Evolutionary conservation across 2,113 vertebrate genomes (phyloP), one percentile per base, ranked within the genome.

Genomic region (Xerus inauris): DNA sequence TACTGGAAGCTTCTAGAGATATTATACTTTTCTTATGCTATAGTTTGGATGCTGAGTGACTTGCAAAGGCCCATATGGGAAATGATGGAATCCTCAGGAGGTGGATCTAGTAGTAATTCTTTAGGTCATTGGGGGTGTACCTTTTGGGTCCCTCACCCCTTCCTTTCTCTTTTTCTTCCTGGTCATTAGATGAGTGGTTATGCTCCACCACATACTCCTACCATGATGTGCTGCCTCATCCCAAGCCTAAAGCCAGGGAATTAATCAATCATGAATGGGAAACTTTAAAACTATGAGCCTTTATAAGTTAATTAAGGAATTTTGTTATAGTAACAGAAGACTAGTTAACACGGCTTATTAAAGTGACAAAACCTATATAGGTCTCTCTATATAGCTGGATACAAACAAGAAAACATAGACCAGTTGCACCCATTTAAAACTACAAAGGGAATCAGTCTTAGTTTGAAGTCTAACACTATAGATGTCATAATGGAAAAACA

Each of bases 381-480:
- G 28, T 62, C 7, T 47, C 62, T 91, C 35, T 47, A 71, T 73
- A 73, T 42, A 57, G 32, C 11, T 84, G 24, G 49, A 54, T 26
- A 75, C 62, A 57, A 93, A 40, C 45, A 92, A 89, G 49, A 93
- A 94, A 93, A 45, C 9, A 81, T 42, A 77, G 32, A 20, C 64
- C 54, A 89, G 35, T 28, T 59, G 10, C 57, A 62, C 12, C 5
- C 49, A 32, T 30, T 76, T 76, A 91, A 96, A 92, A 82, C 51
- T 49, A 40, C 22, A 62, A 89, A 90, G 8, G 6, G 14, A 95
- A 87, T 76, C n/a, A 84, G 42, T 19, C 71, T 95, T 87, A 77
- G 17, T 77, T 47, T 77, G 65, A 87, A 91, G 14, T 11, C 40
- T 26, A 28, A 54, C 24, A 73, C 7, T 75, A 73, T 4, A 84